A percentile compares a stretch with the other conserved stretches of the same genome.
Conservation (phyloP, 2,797 vertebrate genomes). For the Smutsia temminckii region DNA sequence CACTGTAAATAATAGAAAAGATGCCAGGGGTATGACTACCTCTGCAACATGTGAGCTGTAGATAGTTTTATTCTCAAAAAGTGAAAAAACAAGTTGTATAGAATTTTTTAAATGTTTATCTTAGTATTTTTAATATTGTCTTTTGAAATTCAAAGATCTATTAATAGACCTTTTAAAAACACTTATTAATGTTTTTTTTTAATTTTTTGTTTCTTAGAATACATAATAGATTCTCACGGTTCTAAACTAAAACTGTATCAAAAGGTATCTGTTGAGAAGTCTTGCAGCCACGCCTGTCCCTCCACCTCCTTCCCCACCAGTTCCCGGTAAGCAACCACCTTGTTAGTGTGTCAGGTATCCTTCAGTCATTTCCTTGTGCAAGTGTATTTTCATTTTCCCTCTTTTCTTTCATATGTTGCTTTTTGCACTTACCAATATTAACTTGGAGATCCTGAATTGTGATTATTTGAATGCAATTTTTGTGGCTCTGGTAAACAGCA, state of each 20-base stretch:
- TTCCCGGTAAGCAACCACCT: not conserved
- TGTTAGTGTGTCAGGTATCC: not conserved
- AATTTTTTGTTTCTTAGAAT: not conserved
- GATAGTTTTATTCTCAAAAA: not conserved
- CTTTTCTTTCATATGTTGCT: not conserved
- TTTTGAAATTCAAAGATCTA: not conserved
- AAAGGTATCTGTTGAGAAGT: not conserved
- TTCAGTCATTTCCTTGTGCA: not conserved
- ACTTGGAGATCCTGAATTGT: not conserved
- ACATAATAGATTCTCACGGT: not conserved
- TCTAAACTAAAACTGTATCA: not conserved
- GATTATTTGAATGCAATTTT: not conserved
- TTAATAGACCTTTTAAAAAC: not conserved
- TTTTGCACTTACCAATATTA: not conserved
- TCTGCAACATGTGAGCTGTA: not conserved
- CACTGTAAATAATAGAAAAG: not conserved
- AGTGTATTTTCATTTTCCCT: not conserved
- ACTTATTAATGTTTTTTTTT: not conserved
- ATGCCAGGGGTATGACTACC: not conserved
- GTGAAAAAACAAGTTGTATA: not conserved
- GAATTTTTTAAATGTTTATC: not conserved
- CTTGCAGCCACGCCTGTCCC: not conserved
- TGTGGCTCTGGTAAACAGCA: not conserved
- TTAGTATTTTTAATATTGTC: not conserved
- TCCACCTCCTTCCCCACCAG: not conserved